A percentile compares a stretch with the other conserved stretches of the same genome.
Evolutionary conservation across 2,113 vertebrate species (phyloP).

Genomic region (Mystacornis crossleyi): DNA sequence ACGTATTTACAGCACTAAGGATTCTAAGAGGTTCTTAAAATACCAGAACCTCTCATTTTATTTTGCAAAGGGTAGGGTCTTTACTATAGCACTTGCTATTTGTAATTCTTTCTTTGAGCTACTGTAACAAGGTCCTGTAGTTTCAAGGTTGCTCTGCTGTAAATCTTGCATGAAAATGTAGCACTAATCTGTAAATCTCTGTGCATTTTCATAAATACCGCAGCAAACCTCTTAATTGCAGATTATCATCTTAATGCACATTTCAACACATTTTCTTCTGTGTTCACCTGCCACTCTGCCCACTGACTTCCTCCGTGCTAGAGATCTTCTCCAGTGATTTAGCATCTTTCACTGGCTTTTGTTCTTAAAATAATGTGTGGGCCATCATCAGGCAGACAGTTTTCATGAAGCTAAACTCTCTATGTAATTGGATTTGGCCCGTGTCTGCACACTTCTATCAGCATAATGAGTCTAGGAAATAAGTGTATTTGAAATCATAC

Average conservation of each 20-base stretch:
- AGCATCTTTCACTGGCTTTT: neutral
- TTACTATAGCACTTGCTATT: neutral
- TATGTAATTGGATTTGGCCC: neutral
- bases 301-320: neutral
- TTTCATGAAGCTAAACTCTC: neutral
- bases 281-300: neutral
- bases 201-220: neutral
- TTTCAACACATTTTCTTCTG: neutral
- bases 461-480: neutral
- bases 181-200: neutral
- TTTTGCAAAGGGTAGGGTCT: neutral
- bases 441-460: neutral
- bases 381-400: neutral
- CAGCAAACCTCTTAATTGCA: neutral
- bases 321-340: neutral
- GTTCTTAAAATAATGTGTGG: neutral
- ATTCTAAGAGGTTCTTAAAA: neutral
- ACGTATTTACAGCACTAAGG: neutral
- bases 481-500: neutral
- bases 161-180: neutral
- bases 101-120: neutral
- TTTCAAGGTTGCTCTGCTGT: neutral
- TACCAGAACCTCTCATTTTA: neutral
- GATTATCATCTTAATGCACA: neutral
- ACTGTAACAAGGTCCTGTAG: neutral